Evolutionary conservation across 53 echinoderm and acorn worm genomes (phyloP).

Genomic region (Paracentrotus lividus): DNA sequence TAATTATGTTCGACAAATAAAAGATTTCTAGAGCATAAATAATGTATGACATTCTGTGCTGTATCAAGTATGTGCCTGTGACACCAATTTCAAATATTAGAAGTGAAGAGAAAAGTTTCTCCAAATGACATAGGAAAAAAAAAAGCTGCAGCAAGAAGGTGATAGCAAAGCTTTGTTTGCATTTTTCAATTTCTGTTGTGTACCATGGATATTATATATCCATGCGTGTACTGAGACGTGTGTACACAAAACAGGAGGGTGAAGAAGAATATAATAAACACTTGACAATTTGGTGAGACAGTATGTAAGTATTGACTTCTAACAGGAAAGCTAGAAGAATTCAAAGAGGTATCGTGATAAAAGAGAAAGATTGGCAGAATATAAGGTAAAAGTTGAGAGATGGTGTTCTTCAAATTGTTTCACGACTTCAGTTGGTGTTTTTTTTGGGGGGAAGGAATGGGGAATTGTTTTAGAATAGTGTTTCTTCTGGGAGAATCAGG

Average conservation of each 20-base stretch:
- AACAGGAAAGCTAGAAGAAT: background rate
- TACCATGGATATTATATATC: too few relatives aligned
- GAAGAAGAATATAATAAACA: conserved; percentile 49
- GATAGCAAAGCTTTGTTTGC: conserved; percentile 47
- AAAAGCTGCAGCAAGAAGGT: background rate
- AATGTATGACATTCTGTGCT: background rate
- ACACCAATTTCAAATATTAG: background rate
- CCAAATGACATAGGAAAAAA: background rate
- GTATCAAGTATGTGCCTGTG: background rate
- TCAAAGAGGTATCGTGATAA: background rate
- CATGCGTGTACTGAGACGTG: conserved; percentile 5
- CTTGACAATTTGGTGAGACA: conserved; percentile 17
- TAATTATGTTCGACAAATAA: background rate
- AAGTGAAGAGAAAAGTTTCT: background rate
- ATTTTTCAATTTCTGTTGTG: conserved; percentile 45
- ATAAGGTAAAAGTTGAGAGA: too few relatives aligned
- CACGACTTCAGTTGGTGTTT: too few relatives aligned
- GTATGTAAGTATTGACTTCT: conserved; percentile 19
- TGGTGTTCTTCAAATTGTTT: too few relatives aligned
- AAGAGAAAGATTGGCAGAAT: too few relatives aligned
- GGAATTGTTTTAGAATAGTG: too few relatives aligned
- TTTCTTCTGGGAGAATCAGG: too few relatives aligned
- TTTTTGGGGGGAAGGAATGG: too few relatives aligned
- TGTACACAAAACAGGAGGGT: conserved; percentile 1
- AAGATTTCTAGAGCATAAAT: conserved; percentile 39